These are phyloP conservation scores for Dinomys branickii DNA, from an alignment of 2,113 vertebrate genomes.

Conservation along the genomic window DNA sequence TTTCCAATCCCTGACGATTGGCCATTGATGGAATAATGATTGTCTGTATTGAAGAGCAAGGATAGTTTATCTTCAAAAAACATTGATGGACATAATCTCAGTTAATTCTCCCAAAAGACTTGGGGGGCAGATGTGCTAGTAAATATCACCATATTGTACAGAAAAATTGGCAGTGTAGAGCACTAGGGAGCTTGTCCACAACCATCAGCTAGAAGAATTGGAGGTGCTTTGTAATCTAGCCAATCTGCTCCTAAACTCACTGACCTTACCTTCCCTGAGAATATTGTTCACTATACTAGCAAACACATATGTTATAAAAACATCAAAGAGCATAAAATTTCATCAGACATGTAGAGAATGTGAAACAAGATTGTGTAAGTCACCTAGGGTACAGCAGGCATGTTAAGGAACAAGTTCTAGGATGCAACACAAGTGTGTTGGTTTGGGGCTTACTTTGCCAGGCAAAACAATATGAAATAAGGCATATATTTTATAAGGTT, in stretches of 20 bases:
- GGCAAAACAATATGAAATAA: no score
- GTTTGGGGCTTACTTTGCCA: no score
- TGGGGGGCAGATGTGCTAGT: accelerated
- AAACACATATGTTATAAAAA: neutral
- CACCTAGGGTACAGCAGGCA: neutral
- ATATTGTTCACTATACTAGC: neutral
- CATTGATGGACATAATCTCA: neutral
- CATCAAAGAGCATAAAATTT: neutral
- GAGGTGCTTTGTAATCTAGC: neutral
- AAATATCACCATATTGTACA: accelerated
- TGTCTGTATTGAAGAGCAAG: neutral
- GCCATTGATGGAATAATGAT: no score
- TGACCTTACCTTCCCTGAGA: neutral
- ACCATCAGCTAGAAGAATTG: neutral
- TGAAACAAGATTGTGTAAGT: neutral
- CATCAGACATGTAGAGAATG: neutral
- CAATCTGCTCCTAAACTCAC: neutral
- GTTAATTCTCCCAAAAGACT: neutral
- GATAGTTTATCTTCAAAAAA: neutral
- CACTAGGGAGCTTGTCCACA: neutral
- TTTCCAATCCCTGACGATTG: neutral
- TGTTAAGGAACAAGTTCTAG: neutral
- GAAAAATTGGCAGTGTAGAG: neutral
- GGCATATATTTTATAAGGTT: no score
- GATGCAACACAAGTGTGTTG: neutral